Percentiles rank a stretch among this genome's conserved stretches.
These are phyloP conservation scores for Ochotona princeps DNA, from an alignment of 2,113 vertebrate genomes.

Conservation along the genomic window DNA sequence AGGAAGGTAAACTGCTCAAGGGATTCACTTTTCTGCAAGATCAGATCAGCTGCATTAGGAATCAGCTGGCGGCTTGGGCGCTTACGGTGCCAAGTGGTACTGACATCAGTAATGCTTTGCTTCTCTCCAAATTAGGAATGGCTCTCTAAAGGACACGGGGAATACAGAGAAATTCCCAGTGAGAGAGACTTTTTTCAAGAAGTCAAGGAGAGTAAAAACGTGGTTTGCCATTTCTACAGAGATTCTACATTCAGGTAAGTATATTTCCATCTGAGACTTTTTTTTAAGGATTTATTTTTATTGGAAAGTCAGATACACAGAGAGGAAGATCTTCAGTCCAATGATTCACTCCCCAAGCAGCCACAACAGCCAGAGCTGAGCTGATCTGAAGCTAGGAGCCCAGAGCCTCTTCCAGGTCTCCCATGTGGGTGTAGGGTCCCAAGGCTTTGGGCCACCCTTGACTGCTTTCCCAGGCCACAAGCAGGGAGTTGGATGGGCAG, in stretches of 20 bases:
- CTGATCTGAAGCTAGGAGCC: too few relatives aligned
- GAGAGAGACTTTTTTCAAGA: conserved; percentile 98
- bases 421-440: too few relatives aligned
- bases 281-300: neutral
- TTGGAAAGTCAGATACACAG: too few relatives aligned
- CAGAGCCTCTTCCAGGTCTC: too few relatives aligned
- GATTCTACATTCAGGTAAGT: conserved; percentile 95
- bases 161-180: conserved; percentile 95
- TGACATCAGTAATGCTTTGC: conserved; percentile 60
- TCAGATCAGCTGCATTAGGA: conserved; percentile 11
- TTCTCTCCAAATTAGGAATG: conserved; percentile 91
- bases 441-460: too few relatives aligned
- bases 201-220: conserved; percentile 97
- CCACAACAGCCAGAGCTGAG: too few relatives aligned
- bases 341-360: too few relatives aligned
- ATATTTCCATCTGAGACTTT: conserved; percentile 5
- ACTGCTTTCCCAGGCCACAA: too few relatives aligned
- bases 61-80: neutral
- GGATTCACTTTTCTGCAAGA: neutral
- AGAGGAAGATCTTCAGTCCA: too few relatives aligned
- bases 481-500: too few relatives aligned
- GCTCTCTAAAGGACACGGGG: conserved; percentile 97
- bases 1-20: neutral
- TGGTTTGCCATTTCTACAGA: conserved; percentile 98
- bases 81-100: neutral